Evolutionary conservation across 2,113 vertebrate species (phyloP).

Genomic region (Penelope pileata): DNA sequence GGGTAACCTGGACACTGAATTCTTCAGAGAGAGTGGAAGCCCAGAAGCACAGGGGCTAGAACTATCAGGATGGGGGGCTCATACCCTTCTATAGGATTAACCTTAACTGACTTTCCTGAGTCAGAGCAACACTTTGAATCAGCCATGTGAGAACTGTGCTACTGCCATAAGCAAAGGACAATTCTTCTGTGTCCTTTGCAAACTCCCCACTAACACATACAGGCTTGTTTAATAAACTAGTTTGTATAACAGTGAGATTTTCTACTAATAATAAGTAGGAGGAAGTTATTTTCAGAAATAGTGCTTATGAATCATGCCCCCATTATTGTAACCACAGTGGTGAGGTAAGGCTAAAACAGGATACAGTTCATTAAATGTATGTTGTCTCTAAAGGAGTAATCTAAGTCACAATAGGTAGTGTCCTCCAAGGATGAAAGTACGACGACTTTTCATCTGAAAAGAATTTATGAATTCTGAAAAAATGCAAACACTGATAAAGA

Average conservation of each 20-base stretch:
- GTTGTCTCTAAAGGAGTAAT: background rate
- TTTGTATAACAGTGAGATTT: background rate
- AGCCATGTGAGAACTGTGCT: background rate
- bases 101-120: background rate
- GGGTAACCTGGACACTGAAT: background rate
- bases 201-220: background rate
- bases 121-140: background rate
- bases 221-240: background rate
- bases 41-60: background rate
- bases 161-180: background rate
- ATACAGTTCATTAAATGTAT: background rate
- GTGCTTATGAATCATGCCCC: background rate
- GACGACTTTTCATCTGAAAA: background rate
- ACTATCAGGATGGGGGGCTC: background rate
- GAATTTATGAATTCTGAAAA: background rate
- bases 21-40: background rate
- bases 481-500: background rate
- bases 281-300: background rate
- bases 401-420: background rate
- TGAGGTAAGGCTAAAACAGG: background rate
- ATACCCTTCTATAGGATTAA: background rate
- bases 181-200: background rate
- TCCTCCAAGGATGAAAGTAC: background rate
- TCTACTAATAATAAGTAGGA: background rate
- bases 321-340: background rate